Percentiles rank a stretch among this genome's conserved stretches.
These are phyloP conservation scores for Busseola fusca DNA, from an alignment of 2,888 invertebrate species.

Conservation along the genomic window DNA sequence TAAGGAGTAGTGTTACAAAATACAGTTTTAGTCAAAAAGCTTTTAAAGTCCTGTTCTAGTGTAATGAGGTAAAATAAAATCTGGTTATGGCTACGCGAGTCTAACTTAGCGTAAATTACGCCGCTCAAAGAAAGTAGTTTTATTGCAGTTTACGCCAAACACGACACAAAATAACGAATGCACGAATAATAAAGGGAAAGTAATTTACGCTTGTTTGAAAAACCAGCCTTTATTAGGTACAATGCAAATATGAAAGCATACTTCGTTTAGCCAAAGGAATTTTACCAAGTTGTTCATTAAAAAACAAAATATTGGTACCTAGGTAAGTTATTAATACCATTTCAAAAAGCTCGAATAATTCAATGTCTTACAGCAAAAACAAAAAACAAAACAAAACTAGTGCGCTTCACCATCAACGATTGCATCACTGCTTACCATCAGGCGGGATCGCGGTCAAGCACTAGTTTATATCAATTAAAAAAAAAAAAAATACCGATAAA, in stretches of 20 bases:
- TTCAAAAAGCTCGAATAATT: slow-evolving; percentile 49
- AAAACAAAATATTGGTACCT: background rate
- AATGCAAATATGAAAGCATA: background rate
- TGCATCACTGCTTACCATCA: too few relatives aligned
- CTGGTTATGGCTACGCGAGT: background rate
- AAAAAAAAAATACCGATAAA: slow-evolving; percentile 63
- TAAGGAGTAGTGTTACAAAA: too few relatives aligned
- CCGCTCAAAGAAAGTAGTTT: background rate
- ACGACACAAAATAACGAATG: background rate
- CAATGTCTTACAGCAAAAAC: slow-evolving; percentile 38
- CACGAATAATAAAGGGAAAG: background rate
- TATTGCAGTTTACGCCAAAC: background rate
- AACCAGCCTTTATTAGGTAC: background rate
- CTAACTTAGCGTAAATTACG: background rate
- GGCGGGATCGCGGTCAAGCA: too few relatives aligned
- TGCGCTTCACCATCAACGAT: too few relatives aligned
- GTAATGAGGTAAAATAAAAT: background rate
- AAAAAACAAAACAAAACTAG: too few relatives aligned
- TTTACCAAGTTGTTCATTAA: background rate
- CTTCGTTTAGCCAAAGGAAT: background rate
- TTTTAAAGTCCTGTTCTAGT: too few relatives aligned
- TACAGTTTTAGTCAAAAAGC: too few relatives aligned
- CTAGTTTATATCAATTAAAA: too few relatives aligned
- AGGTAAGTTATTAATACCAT: slow-evolving; percentile 19
- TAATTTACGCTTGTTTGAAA: background rate